Evolutionary conservation across 2,797 vertebrate genomes (phyloP).

Genomic region (Amblyraja radiata): DNA sequence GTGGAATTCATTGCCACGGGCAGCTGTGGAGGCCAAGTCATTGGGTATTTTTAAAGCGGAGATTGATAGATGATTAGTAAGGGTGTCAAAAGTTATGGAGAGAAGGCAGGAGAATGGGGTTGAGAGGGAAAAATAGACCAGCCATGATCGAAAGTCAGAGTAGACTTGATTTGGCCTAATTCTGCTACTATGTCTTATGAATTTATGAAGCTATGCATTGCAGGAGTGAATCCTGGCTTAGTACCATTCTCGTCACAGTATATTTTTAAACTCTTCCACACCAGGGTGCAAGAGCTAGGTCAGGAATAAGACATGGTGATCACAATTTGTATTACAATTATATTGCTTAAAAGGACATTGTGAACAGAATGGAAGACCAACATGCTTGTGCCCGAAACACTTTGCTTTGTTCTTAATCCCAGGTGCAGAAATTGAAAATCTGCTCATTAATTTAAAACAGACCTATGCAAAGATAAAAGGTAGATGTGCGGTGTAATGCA

Average conservation of each 20-base stretch:
- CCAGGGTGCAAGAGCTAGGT: neutral
- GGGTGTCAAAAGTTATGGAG: too few species aligned
- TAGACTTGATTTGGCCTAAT: too few species aligned
- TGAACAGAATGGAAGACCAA: neutral
- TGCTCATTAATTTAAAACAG: neutral
- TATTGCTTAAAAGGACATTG: neutral
- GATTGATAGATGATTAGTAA: too few species aligned
- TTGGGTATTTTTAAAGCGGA: too few species aligned
- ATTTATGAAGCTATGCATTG: too few species aligned
- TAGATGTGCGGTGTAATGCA: too few species aligned
- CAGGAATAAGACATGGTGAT: neutral
- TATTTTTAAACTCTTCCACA: slow-evolving; percentile 13
- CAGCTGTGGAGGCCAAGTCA: too few species aligned
- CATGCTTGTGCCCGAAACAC: neutral
- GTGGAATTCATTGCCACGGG: too few species aligned
- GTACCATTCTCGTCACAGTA: neutral
- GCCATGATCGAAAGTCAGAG: too few species aligned
- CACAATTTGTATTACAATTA: neutral
- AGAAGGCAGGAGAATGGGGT: too few species aligned
- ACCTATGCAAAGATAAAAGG: neutral
- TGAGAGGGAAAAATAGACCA: too few species aligned
- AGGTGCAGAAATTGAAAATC: neutral
- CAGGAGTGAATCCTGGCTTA: neutral
- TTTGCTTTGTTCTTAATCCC: neutral
- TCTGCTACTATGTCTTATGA: too few species aligned